Conservation (phyloP, 2,888 invertebrate species). For the Erebia aethiops region DNA sequence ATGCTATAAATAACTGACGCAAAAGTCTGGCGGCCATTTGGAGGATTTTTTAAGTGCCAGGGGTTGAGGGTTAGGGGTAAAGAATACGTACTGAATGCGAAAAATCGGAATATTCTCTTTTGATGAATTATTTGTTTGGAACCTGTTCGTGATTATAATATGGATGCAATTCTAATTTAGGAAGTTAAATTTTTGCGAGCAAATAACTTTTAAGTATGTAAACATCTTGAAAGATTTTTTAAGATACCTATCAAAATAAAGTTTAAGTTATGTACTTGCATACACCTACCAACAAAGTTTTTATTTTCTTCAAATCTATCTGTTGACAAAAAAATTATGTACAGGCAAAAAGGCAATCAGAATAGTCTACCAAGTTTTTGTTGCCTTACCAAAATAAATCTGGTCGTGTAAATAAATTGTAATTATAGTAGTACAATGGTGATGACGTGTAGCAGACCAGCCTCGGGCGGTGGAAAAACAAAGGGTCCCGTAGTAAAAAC, state of each 20-base stretch:
- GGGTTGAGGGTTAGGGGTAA: slow-evolving; percentile 16
- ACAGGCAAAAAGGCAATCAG: slow-evolving; percentile 19
- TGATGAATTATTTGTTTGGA: slow-evolving; percentile 1
- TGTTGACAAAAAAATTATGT: neutral
- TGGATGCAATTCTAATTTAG: neutral
- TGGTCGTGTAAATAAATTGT: slow-evolving; percentile 53
- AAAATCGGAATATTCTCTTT: slow-evolving; percentile 1
- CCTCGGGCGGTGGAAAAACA: slow-evolving; percentile 62
- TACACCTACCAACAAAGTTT: too few relatives aligned
- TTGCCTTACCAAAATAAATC: slow-evolving; percentile 21
- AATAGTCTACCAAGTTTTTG: slow-evolving; percentile 16
- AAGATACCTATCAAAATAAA: too few relatives aligned
- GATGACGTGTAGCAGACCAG: slow-evolving; percentile 60
- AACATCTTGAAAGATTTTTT: too few relatives aligned
- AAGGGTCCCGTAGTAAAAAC: slow-evolving; percentile 59
- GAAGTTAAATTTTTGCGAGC: neutral
- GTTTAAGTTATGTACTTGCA: too few relatives aligned
- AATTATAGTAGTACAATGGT: slow-evolving; percentile 58
- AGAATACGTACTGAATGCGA: neutral
- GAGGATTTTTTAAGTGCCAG: slow-evolving; percentile 17
- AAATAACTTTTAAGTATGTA: neutral
- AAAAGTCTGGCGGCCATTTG: slow-evolving; percentile 35
- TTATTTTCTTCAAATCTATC: neutral
- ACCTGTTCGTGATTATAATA: neutral
- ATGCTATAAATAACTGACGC: slow-evolving; percentile 7